These are phyloP conservation scores for Varanus salvator DNA, from an alignment of 2,113 vertebrate genomes.

Conservation along the genomic window DNA sequence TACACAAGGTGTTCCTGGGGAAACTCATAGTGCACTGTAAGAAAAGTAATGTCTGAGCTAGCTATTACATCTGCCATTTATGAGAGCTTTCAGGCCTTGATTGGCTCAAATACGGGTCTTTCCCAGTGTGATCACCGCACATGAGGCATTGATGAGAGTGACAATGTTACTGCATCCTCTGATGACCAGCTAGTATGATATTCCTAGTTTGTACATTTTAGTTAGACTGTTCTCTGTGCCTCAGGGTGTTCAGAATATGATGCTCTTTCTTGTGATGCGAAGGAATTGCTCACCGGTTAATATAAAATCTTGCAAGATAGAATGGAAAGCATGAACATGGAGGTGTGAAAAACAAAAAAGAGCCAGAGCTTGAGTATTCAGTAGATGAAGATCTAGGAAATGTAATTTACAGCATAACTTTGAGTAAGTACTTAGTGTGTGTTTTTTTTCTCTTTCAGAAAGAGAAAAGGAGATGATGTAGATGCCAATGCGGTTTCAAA, in stretches of 20 bases:
- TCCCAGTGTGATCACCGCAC: background rate
- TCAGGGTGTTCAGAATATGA: background rate
- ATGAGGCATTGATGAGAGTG: background rate
- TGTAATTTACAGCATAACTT: background rate
- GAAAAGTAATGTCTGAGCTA: background rate
- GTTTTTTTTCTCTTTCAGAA: slow-evolving; percentile 77
- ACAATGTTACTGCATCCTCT: background rate
- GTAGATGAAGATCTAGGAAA: slow-evolving; percentile 28
- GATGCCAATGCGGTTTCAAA: slow-evolving; percentile 83
- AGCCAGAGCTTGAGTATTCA: slow-evolving; percentile 32
- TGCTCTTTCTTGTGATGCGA: slow-evolving; percentile 29
- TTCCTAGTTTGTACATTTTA: background rate
- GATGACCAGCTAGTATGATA: background rate
- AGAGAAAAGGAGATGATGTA: slow-evolving; percentile 88
- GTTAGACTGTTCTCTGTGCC: background rate
- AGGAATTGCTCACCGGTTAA: background rate
- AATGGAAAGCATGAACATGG: slow-evolving; percentile 40
- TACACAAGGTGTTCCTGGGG: background rate
- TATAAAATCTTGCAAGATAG: slow-evolving; percentile 12
- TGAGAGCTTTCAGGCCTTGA: background rate
- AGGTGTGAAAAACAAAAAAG: slow-evolving; percentile 41
- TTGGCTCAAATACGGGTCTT: background rate
- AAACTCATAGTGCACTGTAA: background rate
- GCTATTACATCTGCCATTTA: background rate
- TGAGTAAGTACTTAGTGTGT: slow-evolving; percentile 17